Evolutionary conservation across 2,113 vertebrate species (phyloP).

Genomic region (Ciconia boyciana): DNA sequence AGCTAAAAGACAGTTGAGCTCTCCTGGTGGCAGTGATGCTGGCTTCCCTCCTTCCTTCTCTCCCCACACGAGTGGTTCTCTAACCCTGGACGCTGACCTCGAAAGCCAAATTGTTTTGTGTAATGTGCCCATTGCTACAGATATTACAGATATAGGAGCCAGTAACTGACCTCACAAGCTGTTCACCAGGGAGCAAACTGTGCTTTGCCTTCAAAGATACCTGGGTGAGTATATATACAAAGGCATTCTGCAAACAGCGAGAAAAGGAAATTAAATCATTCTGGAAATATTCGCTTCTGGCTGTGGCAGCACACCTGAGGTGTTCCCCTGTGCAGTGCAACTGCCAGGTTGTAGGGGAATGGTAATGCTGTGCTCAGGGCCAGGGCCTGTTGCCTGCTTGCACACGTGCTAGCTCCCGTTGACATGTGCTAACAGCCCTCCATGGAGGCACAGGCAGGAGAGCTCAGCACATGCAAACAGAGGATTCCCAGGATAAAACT

Average conservation of each 20-base stretch:
- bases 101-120: neutral
- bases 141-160: neutral
- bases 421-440: fast-evolving
- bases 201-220: neutral
- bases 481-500: neutral
- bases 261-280: neutral
- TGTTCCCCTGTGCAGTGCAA: neutral
- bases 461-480: neutral
- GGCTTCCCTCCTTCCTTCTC: neutral
- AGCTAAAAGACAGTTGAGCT: neutral
- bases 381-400: neutral
- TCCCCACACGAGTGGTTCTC: neutral
- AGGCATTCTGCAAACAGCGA: fast-evolving
- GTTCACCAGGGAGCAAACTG: neutral
- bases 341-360: neutral
- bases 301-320: neutral
- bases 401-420: fast-evolving
- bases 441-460: neutral
- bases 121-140: neutral
- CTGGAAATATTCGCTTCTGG: neutral
- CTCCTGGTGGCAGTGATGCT: neutral
- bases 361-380: neutral
- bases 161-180: neutral
- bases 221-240: neutral
- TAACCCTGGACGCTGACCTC: neutral